Evolutionary conservation across 2,797 vertebrate genomes (phyloP).

Genomic region (Falco naumanni): DNA sequence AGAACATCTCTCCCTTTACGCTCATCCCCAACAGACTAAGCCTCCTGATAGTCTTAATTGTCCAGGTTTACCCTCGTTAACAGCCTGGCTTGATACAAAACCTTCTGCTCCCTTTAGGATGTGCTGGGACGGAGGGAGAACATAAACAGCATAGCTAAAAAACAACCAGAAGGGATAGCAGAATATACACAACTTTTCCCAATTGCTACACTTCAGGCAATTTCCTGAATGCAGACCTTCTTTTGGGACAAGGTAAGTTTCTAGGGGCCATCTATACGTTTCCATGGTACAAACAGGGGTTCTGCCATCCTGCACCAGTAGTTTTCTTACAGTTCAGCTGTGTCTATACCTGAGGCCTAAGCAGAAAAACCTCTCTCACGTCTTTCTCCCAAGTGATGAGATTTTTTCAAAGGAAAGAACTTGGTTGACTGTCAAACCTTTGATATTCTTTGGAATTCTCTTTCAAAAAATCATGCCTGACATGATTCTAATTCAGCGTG

Average conservation of each 20-base stretch:
- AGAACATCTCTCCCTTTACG: not conserved
- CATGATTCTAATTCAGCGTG: not conserved
- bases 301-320: not conserved
- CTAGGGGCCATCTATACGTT: not conserved
- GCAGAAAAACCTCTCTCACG: not conserved
- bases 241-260: not conserved
- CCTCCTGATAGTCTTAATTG: not conserved
- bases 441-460: not conserved
- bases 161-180: not conserved
- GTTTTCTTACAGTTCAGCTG: not conserved
- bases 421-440: not conserved
- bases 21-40: not conserved
- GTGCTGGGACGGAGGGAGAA: slow-evolving; percentile 38
- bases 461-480: not conserved
- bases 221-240: not conserved
- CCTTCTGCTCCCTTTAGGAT: slow-evolving; percentile 36
- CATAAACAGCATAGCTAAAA: slow-evolving; percentile 12
- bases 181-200: not conserved
- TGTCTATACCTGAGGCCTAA: not conserved
- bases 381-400: not conserved
- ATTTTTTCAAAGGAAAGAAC: not conserved
- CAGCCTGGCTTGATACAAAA: not conserved
- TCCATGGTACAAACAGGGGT: not conserved
- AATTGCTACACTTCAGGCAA: not conserved
- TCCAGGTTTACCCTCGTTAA: not conserved